Percentiles rank a stretch among this genome's conserved stretches.
Conservation (phyloP, 2,888 invertebrate species). For the Sialis lutaria region DNA sequence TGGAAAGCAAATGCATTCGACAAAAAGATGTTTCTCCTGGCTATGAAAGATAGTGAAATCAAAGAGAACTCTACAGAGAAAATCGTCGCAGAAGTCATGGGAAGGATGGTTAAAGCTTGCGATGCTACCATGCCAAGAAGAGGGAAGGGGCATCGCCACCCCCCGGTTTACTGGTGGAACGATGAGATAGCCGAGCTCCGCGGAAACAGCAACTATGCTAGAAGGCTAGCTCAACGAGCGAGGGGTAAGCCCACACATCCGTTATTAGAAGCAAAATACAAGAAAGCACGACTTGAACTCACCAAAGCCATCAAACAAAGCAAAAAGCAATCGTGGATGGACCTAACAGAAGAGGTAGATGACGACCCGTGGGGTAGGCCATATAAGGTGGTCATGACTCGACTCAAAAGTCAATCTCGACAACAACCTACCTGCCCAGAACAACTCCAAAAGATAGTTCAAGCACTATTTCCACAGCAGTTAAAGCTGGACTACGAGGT, state of each 20-base stretch:
- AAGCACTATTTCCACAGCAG: no score
- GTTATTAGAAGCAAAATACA: not conserved
- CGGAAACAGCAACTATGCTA: not conserved
- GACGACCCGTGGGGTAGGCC: conserved; percentile 9
- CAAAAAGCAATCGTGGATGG: conserved; percentile 6
- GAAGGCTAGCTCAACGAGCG: conserved; percentile 7
- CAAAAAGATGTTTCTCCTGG: not conserved
- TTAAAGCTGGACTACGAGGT: no score
- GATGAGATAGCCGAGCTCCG: not conserved
- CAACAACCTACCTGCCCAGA: not conserved
- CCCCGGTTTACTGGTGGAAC: not conserved
- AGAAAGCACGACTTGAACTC: conserved; percentile 1
- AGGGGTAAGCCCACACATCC: conserved; percentile 4
- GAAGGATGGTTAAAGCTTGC: not conserved
- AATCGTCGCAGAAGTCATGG: no score
- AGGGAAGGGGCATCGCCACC: not conserved
- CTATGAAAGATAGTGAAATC: not conserved
- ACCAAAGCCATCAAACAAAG: conserved; percentile 7
- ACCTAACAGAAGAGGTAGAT: conserved; percentile 7
- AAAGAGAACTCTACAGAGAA: no score
- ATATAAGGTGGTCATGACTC: conserved; percentile 9
- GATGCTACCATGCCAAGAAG: not conserved
- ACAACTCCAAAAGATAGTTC: no score
- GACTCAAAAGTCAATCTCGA: conserved; percentile 5
- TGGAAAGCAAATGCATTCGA: not conserved